These are phyloP conservation scores for Sebastes vulpes DNA, from an alignment of 2,797 vertebrate species.

Conservation along the genomic window DNA sequence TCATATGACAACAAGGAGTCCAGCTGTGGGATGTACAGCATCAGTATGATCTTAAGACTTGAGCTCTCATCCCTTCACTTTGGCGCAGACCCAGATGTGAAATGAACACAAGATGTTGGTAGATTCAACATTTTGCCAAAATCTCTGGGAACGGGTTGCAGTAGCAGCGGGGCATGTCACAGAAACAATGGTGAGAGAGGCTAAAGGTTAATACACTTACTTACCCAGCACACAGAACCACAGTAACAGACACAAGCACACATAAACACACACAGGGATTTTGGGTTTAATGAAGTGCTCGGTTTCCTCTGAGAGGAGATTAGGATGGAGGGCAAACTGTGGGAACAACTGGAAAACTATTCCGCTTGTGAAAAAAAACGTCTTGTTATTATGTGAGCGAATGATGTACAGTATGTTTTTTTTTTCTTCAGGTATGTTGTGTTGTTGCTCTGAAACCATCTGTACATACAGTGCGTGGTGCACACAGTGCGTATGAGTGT, in stretches of 20 bases:
- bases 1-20: neutral
- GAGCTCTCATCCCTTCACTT: constrained; percentile 27
- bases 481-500: constrained; percentile 3
- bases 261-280: constrained; percentile 61
- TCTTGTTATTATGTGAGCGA: neutral
- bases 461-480: constrained; percentile 29
- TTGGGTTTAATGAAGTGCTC: constrained; percentile 53
- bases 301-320: constrained; percentile 58
- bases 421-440: constrained; percentile 15
- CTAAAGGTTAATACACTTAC: constrained; percentile 67
- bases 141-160: constrained; percentile 70
- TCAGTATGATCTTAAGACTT: neutral
- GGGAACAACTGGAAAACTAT: constrained; percentile 55
- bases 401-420: neutral
- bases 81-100: constrained; percentile 60
- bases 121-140: constrained; percentile 41
- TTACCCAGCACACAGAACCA: constrained; percentile 50
- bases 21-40: constrained; percentile 15
- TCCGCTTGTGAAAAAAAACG: neutral
- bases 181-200: constrained; percentile 77
- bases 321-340: constrained; percentile 52
- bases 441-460: constrained; percentile 6
- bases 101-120: constrained; percentile 72
- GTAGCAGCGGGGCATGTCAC: constrained; percentile 50
- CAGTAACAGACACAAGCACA: constrained; percentile 40